phyloP scores from a whole-genome alignment of 1,140 invertebrate species.

The Meloidogyne hapla region DNA sequence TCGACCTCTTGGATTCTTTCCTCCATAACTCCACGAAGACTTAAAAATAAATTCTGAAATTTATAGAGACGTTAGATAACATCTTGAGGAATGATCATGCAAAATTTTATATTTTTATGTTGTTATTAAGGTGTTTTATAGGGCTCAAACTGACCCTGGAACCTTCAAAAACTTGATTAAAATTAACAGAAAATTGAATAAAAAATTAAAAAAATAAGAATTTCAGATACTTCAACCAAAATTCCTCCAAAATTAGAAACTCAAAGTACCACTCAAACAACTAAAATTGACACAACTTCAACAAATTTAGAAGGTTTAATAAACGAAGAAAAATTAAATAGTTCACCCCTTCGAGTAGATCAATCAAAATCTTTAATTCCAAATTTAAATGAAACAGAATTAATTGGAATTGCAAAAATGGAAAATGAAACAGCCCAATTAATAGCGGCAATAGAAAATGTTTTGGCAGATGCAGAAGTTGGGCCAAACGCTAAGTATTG shows the following conservation, averaged over 20 bases:
- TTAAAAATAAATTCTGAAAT: no score
- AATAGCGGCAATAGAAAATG: slow-evolving; percentile 39
- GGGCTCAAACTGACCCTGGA: not conserved
- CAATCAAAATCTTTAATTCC: not conserved
- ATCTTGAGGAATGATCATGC: no score
- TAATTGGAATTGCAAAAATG: slow-evolving; percentile 5
- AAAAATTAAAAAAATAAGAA: no score
- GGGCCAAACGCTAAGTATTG: slow-evolving; percentile 21
- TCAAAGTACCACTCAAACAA: not conserved
- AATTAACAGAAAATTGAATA: not conserved
- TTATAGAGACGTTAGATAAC: no score
- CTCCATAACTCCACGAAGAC: no score
- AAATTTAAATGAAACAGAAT: slow-evolving; percentile 11
- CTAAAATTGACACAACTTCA: not conserved
- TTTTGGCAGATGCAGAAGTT: slow-evolving; percentile 28
- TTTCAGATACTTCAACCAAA: slow-evolving; percentile 4
- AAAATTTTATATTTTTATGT: no score
- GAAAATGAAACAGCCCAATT: slow-evolving; percentile 33
- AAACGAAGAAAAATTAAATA: slow-evolving; percentile 11
- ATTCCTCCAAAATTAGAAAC: not conserved
- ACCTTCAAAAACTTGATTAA: not conserved
- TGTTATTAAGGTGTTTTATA: not conserved
- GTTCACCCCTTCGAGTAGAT: not conserved
- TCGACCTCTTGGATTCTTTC: no score
- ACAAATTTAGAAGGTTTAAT: not conserved